Conservation (phyloP, 2,888 invertebrate species). For the Ischnus inquisitorius region DNA sequence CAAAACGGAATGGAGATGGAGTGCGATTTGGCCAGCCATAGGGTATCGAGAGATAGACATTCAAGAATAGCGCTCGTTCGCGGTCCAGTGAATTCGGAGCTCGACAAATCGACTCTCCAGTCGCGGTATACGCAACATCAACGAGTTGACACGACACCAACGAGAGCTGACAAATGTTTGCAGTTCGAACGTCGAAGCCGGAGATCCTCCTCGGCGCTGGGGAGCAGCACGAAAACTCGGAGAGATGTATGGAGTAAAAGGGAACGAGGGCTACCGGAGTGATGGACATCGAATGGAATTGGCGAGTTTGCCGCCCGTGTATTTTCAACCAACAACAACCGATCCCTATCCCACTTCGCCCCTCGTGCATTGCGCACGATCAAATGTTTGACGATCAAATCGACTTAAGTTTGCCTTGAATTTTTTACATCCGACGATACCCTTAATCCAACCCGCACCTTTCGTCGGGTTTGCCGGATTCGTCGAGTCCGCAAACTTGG, state of each 20-base stretch:
- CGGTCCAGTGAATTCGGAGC: constrained; percentile 37
- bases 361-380: neutral
- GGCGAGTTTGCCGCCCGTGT: neutral
- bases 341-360: neutral
- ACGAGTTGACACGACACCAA: constrained; percentile 39
- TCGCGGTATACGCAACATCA: constrained; percentile 41
- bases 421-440: neutral
- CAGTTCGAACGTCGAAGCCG: constrained; percentile 36
- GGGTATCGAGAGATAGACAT: constrained; percentile 18
- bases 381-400: constrained; percentile 12
- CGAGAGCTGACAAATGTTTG: constrained; percentile 53
- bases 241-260: constrained; percentile 26
- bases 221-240: constrained; percentile 13
- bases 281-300: neutral
- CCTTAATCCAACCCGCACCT: neutral
- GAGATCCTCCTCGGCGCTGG: constrained; percentile 19
- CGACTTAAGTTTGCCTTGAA: constrained; percentile 2
- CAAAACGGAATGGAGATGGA: constrained; percentile 14
- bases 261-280: neutral
- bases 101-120: constrained; percentile 44
- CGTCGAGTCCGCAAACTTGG: too few species aligned
- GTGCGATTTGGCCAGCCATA: constrained; percentile 10
- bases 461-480: too few species aligned
- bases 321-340: constrained; percentile 3
- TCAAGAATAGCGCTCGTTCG: constrained; percentile 36